Evolutionary conservation across 2,888 invertebrate species (phyloP).

Genomic region (Celastrina argiolus): DNA sequence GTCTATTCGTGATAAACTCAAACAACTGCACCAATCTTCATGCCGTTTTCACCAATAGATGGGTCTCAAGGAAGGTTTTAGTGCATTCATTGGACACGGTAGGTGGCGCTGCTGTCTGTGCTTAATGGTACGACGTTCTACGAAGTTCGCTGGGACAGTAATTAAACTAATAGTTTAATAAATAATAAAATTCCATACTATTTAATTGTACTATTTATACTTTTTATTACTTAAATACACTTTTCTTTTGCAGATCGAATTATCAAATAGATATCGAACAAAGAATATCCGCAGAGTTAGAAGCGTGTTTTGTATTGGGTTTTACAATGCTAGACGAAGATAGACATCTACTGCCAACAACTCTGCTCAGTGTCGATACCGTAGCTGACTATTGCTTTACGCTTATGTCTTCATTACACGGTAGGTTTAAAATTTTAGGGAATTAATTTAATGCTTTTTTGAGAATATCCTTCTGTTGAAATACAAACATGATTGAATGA

Average conservation of each 20-base stretch:
- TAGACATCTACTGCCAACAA: constrained; percentile 44
- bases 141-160: too few relatives aligned
- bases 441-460: too few relatives aligned
- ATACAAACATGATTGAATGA: too few relatives aligned
- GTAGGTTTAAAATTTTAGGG: constrained; percentile 38
- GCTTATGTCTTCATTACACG: constrained; percentile 49
- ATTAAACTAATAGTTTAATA: not conserved
- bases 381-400: constrained; percentile 49
- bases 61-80: too few relatives aligned
- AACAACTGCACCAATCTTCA: too few relatives aligned
- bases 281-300: constrained; percentile 49
- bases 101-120: too few relatives aligned
- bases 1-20: too few relatives aligned
- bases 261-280: constrained; percentile 43
- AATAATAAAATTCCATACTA: not conserved
- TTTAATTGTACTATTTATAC: not conserved
- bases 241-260: constrained; percentile 37
- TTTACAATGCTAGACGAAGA: constrained; percentile 42
- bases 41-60: too few relatives aligned
- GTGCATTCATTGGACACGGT: too few relatives aligned
- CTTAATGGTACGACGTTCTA: too few relatives aligned
- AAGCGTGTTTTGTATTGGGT: constrained; percentile 51
- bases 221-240: not conserved
- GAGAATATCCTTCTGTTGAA: too few relatives aligned
- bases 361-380: constrained; percentile 44